Conservation (phyloP, 2,797 vertebrate genomes). For the Heterohyrax brucei region DNA sequence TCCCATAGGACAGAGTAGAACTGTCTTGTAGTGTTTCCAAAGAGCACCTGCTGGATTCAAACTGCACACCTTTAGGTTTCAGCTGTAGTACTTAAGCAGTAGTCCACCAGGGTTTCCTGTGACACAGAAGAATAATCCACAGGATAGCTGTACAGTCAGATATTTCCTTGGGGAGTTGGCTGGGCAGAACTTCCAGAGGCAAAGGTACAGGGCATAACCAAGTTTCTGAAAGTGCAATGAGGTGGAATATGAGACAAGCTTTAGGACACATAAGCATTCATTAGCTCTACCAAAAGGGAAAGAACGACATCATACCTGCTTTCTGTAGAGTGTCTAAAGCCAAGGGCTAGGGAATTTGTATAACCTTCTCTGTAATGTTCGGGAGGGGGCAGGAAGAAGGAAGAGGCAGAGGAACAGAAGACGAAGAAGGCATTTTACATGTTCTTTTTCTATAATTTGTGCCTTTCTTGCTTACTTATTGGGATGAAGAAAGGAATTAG, state of each 20-base stretch:
- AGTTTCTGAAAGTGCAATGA: neutral
- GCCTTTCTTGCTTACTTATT: neutral
- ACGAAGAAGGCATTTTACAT: neutral
- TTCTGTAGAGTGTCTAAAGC: neutral
- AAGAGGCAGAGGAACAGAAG: neutral
- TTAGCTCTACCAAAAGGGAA: neutral
- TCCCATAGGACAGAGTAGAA: no score
- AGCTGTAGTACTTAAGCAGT: no score
- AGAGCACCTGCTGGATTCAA: no score
- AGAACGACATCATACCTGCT: neutral
- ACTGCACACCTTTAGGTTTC: no score
- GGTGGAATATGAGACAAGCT: neutral
- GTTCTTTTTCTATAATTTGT: neutral
- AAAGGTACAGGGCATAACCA: neutral
- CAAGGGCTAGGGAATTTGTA: neutral
- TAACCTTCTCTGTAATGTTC: neutral
- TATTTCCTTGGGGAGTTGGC: neutral
- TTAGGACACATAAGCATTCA: neutral
- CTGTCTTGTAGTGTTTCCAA: no score
- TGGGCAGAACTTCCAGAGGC: neutral
- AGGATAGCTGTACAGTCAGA: neutral
- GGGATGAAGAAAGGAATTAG: constrained; percentile 39
- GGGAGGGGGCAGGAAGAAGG: neutral
- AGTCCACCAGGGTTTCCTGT: no score
- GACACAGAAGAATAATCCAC: neutral